phyloP scores from a whole-genome alignment of 2,113 vertebrate species.

The Apus apus region DNA sequence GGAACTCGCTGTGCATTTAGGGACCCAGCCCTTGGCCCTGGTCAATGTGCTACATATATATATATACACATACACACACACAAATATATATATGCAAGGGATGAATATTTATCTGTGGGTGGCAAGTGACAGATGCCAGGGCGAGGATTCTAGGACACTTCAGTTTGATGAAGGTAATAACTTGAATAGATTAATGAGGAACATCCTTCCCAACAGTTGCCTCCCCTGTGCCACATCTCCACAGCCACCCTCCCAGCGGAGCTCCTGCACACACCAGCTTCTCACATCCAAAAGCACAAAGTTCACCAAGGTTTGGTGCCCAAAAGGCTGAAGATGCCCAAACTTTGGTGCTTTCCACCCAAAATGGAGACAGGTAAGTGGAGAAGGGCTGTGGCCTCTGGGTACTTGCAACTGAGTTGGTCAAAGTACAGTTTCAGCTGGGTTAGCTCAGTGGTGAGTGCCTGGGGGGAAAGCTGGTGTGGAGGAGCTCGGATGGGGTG shows the following conservation, averaged over 20 bases:
- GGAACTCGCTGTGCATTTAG: neutral
- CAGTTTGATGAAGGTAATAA: slow-evolving; percentile 40
- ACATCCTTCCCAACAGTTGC: neutral
- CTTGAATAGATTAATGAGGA: neutral
- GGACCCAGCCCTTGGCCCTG: neutral
- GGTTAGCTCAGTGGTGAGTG: rapidly evolving
- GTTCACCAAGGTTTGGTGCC: neutral
- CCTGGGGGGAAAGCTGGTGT: neutral
- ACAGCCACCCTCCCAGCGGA: neutral
- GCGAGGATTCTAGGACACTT: slow-evolving; percentile 7
- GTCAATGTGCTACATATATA: neutral
- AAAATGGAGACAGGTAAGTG: neutral
- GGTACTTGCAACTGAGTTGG: neutral
- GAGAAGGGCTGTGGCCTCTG: neutral
- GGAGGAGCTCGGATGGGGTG: neutral
- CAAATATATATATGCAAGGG: neutral
- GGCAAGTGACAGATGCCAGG: slow-evolving; percentile 44
- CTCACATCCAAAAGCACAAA: neutral
- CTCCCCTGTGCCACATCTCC: neutral
- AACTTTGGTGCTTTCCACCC: neutral
- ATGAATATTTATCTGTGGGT: slow-evolving; percentile 40
- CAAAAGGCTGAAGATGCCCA: neutral
- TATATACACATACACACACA: no score
- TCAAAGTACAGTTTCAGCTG: neutral
- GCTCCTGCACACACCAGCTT: neutral